These are phyloP conservation scores for Pristionchus japonicus DNA, from an alignment of 2,888 invertebrate species.

Conservation along the genomic window DNA sequence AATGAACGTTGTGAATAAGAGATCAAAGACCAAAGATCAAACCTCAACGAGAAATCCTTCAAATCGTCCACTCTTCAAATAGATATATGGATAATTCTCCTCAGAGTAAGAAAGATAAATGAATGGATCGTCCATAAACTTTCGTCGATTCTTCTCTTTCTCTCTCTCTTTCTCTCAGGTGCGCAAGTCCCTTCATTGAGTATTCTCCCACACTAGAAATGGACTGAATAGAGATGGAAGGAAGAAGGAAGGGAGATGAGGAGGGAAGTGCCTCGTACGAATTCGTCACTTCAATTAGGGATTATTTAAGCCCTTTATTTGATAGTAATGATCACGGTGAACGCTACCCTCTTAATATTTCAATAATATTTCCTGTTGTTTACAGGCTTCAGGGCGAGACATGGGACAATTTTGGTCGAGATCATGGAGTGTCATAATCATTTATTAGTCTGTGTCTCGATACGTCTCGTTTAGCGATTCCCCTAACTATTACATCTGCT, in stretches of 20 bases:
- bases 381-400: too few species aligned
- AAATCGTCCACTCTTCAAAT: background rate
- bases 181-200: background rate
- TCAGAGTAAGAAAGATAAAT: slow-evolving; percentile 30
- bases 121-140: background rate
- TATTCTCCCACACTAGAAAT: slow-evolving; percentile 11
- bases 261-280: background rate
- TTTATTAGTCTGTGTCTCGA: too few species aligned
- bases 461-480: background rate
- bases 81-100: slow-evolving; percentile 8
- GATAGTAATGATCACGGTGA: too few species aligned
- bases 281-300: background rate
- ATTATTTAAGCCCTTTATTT: too few species aligned
- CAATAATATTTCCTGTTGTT: too few species aligned
- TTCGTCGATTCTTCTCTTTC: background rate
- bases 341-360: too few species aligned
- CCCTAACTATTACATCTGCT: too few species aligned
- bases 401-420: too few species aligned
- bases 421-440: too few species aligned
- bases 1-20: background rate
- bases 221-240: background rate
- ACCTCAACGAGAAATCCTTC: slow-evolving; percentile 15
- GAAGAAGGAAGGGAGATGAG: background rate
- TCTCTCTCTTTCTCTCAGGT: background rate
- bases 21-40: background rate